Evolutionary conservation across 2,113 vertebrate species (phyloP), one percentile per base, ranked within the genome.

Genomic region (Zosterops pallidus): DNA sequence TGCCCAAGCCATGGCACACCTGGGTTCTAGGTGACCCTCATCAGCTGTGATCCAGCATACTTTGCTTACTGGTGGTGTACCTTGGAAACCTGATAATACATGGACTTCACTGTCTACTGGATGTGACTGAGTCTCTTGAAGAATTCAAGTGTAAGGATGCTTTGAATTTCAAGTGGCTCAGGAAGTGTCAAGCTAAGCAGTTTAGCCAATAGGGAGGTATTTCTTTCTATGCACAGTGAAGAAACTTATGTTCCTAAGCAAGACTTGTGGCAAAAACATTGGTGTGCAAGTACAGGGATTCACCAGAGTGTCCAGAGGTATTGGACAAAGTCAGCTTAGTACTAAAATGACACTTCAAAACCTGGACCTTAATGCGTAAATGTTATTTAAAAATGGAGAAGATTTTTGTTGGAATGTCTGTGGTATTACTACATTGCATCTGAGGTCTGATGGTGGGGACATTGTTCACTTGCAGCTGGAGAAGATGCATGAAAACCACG

Each of bases 401-500:
- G 9, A 0, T 15, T 46, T 90, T 42, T 63, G 20, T 85, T 88
- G 47, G 9, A 67, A 18, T 50, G 7, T 29, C 74, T 52, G 11
- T 14, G 7, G 28, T 60, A 2, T 8, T 80, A 21, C 22, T 64
- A 7, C 5, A 11, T 8, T 83, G 53, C 4, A 2, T 14, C 2
- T 78, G 28, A 42, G 25, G 6, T n/a, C 25, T 92, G 72, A 90
- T 57, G 44, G 19, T 26, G 37, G 49, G 35, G 4, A 14, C 31
- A 52, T 35, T 31, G 16, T 29, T 96, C 31, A 5, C 25, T 89
- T 92, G 39, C 16, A 99, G 99, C 91, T 99, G 90, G 98, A 99
- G 92, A 98, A 99, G 94, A 98, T 98, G 14, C 98, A 97, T 9
- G 95, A 97, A 26, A 97, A 98, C 50, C 98, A 99, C 5, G 93